Percentiles rank a stretch among this genome's conserved stretches.
phyloP scores from a whole-genome alignment of 2,888 invertebrate genomes.

The Lochmaea capreae region DNA sequence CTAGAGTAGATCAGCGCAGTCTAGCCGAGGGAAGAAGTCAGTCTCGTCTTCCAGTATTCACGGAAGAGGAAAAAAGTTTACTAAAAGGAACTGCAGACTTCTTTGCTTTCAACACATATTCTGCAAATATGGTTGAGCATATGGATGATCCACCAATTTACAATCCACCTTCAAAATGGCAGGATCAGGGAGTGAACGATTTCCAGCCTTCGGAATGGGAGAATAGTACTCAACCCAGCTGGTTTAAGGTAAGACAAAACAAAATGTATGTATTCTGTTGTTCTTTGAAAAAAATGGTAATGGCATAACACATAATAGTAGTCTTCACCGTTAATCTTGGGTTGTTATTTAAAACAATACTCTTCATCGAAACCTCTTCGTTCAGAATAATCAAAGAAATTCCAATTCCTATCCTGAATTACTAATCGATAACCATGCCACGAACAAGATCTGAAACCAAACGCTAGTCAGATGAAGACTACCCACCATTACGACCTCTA shows the following conservation, averaged over 20 bases:
- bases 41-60: slow-evolving; percentile 74
- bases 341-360: no score
- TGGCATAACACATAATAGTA: no score
- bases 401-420: no score
- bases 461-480: no score
- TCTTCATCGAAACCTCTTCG: no score
- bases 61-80: slow-evolving; percentile 69
- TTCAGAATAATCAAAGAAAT: no score
- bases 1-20: slow-evolving; percentile 70
- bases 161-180: slow-evolving; percentile 30
- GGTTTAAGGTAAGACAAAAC: slow-evolving; percentile 27
- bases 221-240: slow-evolving; percentile 22
- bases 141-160: slow-evolving; percentile 24
- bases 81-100: slow-evolving; percentile 77
- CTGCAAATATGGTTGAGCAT: slow-evolving; percentile 65
- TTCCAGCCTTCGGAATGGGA: slow-evolving; percentile 37
- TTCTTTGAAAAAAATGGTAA: background rate
- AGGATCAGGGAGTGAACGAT: slow-evolving; percentile 35
- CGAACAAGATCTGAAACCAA: no score
- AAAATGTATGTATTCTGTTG: background rate
- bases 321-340: no score
- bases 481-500: no score
- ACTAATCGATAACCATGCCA: no score
- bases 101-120: slow-evolving; percentile 81
- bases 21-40: slow-evolving; percentile 69